Evolutionary conservation across 2,113 vertebrate species (phyloP).

Genomic region (Siphamia tubifer): DNA sequence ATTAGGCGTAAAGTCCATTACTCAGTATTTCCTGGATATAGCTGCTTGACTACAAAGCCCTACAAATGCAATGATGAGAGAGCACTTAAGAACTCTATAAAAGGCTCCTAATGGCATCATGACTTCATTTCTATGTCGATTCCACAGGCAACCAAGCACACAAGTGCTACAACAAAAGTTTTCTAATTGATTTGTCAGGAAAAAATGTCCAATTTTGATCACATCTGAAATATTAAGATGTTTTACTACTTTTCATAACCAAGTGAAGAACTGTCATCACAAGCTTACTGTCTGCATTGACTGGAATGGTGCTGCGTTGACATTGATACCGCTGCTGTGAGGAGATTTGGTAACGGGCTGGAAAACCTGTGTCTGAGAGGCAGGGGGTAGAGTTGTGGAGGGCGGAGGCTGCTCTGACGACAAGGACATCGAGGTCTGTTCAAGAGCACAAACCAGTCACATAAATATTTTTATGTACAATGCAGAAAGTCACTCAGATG

Average conservation of each 20-base stretch:
- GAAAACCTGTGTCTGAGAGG: conserved; percentile 92
- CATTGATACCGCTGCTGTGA: conserved; percentile 96
- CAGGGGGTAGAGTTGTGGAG: conserved; percentile 83
- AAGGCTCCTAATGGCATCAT: background rate
- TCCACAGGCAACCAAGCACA: background rate
- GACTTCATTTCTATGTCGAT: background rate
- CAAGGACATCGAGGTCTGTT: conserved; percentile 90
- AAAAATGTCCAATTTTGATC: background rate
- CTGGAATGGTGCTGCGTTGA: conserved; percentile 99
- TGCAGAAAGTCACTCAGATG: background rate
- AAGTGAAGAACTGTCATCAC: background rate
- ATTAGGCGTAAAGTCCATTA: conserved; percentile 22
- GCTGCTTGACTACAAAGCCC: conserved; percentile 3
- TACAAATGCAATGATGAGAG: conserved; percentile 1
- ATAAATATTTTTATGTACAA: background rate
- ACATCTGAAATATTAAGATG: background rate
- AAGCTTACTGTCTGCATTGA: conserved; percentile 97
- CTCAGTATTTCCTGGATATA: conserved; percentile 17
- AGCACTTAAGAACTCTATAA: background rate
- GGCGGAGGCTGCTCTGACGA: conserved; percentile 89
- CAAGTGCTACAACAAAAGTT: background rate
- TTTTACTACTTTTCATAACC: background rate
- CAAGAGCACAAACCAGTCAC: background rate
- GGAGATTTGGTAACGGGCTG: conserved; percentile 92
- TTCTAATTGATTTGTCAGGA: background rate